These are phyloP conservation scores for Carassius gibelio DNA, from an alignment of 2,113 vertebrate genomes.

Conservation along the genomic window DNA sequence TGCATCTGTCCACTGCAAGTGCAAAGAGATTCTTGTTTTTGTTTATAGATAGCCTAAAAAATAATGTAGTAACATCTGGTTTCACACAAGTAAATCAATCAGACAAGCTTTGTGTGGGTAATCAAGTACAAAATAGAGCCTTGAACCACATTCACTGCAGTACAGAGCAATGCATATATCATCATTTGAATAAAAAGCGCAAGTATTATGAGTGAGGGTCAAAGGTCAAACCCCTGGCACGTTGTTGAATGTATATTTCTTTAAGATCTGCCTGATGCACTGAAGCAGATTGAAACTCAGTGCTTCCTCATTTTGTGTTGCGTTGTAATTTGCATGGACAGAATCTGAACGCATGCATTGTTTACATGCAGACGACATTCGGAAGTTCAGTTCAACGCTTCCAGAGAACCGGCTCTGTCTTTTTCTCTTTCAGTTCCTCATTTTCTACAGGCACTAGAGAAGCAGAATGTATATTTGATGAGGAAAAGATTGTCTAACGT, in stretches of 20 bases:
- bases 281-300: neutral
- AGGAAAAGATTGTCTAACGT: conserved; percentile 25
- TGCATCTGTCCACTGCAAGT: neutral
- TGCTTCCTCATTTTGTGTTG: neutral
- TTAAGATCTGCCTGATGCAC: neutral
- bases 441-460: conserved; percentile 12
- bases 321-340: neutral
- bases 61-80: neutral
- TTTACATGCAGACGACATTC: neutral
- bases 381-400: neutral
- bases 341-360: neutral
- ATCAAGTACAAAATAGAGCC: neutral
- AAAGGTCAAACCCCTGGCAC: neutral
- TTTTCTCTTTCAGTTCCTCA: conserved; percentile 17
- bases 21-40: too few relatives aligned
- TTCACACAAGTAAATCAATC: neutral
- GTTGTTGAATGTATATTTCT: neutral
- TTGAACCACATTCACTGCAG: neutral
- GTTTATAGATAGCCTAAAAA: neutral
- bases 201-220: neutral
- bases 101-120: neutral
- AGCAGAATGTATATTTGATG: conserved; percentile 38
- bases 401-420: neutral
- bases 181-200: neutral
- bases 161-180: neutral